phyloP scores from a whole-genome alignment of 2,113 vertebrate species.

The Anseranas semipalmata region DNA sequence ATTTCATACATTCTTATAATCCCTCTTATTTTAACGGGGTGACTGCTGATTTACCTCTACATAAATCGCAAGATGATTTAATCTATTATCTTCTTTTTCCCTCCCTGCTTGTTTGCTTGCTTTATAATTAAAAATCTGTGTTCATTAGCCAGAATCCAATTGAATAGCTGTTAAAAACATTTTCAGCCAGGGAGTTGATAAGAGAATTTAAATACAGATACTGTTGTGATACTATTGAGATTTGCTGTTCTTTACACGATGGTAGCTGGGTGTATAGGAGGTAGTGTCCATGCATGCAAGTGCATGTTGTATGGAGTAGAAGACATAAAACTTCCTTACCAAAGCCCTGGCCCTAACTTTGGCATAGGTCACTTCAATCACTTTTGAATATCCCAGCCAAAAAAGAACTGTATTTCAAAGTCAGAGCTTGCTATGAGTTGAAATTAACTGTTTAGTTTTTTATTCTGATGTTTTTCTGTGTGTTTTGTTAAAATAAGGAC shows the following conservation, averaged over 20 bases:
- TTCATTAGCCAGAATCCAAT: not conserved
- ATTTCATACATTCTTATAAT: not conserved
- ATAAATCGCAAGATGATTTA: not conserved
- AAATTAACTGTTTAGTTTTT: not conserved
- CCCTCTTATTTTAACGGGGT: not conserved
- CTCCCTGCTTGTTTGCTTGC: not conserved
- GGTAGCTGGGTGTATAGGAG: not conserved
- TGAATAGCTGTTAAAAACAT: not conserved
- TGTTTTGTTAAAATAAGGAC: not conserved
- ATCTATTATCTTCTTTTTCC: not conserved
- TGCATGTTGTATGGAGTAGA: not conserved
- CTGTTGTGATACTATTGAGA: not conserved
- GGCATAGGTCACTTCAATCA: not conserved
- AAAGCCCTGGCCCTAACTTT: not conserved
- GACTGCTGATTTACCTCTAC: not conserved
- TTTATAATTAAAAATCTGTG: not conserved
- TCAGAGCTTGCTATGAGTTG: not conserved
- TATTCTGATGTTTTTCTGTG: not conserved
- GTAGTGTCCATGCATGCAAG: not conserved
- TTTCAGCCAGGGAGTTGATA: rapidly evolving
- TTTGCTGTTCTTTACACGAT: rapidly evolving
- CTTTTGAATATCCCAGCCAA: not conserved
- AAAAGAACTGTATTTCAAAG: not conserved
- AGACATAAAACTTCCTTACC: not conserved
- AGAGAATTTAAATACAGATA: not conserved